Base-by-base conservation (phyloP, 1,140 invertebrate species). In the Neotoxoptera formosana region DNA sequence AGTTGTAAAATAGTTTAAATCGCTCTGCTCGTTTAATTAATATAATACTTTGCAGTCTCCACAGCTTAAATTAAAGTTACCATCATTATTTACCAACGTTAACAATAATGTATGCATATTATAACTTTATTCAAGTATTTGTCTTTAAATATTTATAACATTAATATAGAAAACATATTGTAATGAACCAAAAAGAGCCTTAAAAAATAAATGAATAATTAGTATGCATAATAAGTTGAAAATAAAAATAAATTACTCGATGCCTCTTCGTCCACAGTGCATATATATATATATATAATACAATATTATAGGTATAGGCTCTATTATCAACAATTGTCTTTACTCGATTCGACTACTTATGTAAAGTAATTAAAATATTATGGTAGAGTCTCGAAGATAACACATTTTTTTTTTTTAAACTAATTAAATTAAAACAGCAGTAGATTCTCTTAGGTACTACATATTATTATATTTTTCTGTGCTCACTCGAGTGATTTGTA, bases 1-100 rank as follows among this genome's bases (percentile, higher is more conserved):
- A 76, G 60, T 76, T 76, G 60, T 76, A 76, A 76, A 76, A 76
- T 76, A 76, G 60, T 76, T 76, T n/a, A 76, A 76, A 76, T 76
- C n/a, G 30, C 30, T 76, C 11, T 76, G 14, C 60, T 76, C n/a
- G n/a, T n/a, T 76, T 76, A n/a, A 76, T 67, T 67, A 67, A n/a
- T 67, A n/a, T 67, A 67, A 67, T 67, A n/a, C 60, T 67, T 67
- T 67, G 11, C 14, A 67, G 30, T 67, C 11, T 67, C 60, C 11
- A 67, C 30, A n/a, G n/a, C n/a, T 67, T 67, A 67, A 67, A 67
- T 67, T 67, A n/a, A n/a, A 67, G 30, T 67, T 67, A 67, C 14
- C 11, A 67, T n/a, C 14, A 67, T n/a, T n/a, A 67, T n/a, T 76
- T n/a, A n/a, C 60, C 60, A 67, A 67, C 60, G 11, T 67, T 67